A percentile compares a stretch with the other conserved stretches of the same genome.
Conservation (phyloP, 2,888 invertebrate species). For the Apodemia duryi region DNA sequence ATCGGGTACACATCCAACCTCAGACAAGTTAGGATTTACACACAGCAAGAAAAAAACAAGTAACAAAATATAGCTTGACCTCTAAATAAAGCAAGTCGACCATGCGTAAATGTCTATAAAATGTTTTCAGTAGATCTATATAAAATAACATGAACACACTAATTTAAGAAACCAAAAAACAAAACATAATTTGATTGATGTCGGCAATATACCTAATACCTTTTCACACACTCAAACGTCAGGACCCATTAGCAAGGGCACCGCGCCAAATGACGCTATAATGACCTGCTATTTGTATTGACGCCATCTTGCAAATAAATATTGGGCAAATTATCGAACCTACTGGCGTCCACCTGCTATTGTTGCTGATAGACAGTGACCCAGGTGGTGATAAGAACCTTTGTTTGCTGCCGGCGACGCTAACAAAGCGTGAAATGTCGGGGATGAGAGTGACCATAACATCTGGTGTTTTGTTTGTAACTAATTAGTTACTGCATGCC, state of each 20-base stretch:
- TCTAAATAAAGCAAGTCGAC: background rate
- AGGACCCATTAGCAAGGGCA: slow-evolving; percentile 53
- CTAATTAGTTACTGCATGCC: slow-evolving; percentile 1
- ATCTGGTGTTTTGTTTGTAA: slow-evolving; percentile 28
- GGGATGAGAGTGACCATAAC: slow-evolving; percentile 41
- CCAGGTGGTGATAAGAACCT: slow-evolving; percentile 48
- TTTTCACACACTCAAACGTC: slow-evolving; percentile 29
- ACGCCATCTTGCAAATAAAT: slow-evolving; percentile 72
- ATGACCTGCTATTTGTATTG: slow-evolving; percentile 62
- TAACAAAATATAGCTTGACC: background rate
- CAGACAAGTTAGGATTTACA: too few species aligned
- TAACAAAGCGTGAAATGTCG: slow-evolving; percentile 58
- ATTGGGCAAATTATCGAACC: slow-evolving; percentile 70
- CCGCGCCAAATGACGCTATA: slow-evolving; percentile 64
- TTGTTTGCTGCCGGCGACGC: slow-evolving; percentile 28
- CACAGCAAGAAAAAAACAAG: background rate
- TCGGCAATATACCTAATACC: slow-evolving; percentile 10
- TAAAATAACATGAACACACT: background rate
- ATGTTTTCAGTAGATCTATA: background rate
- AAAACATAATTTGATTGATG: slow-evolving; percentile 14
- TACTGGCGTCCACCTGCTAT: slow-evolving; percentile 59
- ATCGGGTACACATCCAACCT: too few species aligned
- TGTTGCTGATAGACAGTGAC: slow-evolving; percentile 39
- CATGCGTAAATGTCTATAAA: background rate
- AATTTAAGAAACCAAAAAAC: slow-evolving; percentile 3